A percentile compares a stretch with the other conserved stretches of the same genome.
phyloP scores from a whole-genome alignment of 2,888 invertebrate genomes.

The Epistrophella euchroma region DNA sequence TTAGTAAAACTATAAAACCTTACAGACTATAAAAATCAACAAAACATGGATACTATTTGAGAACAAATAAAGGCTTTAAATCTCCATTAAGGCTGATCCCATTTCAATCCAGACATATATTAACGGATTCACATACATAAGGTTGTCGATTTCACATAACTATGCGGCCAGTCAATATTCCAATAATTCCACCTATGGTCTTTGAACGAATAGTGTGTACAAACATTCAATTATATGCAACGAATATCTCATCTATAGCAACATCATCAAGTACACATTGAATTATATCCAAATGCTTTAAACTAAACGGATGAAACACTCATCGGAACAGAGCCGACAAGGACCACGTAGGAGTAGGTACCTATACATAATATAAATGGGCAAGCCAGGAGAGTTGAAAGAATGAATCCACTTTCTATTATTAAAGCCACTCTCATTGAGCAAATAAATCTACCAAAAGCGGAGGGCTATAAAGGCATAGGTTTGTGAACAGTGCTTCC shows the following conservation, averaged over 20 bases:
- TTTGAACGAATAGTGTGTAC: background rate
- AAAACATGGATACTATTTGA: background rate
- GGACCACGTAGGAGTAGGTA: slow-evolving; percentile 23
- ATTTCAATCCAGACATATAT: slow-evolving; percentile 9
- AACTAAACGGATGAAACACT: slow-evolving; percentile 27
- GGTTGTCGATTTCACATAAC: background rate
- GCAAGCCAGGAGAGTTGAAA: slow-evolving; percentile 16
- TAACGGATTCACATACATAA: background rate
- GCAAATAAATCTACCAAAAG: slow-evolving; percentile 37
- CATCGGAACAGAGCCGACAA: background rate
- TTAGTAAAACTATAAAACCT: too few species aligned
- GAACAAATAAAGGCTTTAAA: slow-evolving; percentile 5
- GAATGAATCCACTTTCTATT: slow-evolving; percentile 69
- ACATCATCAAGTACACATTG: slow-evolving; percentile 4
- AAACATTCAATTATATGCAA: background rate
- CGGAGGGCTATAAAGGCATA: slow-evolving; percentile 3
- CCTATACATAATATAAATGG: background rate
- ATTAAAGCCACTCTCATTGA: slow-evolving; percentile 74
- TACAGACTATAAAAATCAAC: background rate
- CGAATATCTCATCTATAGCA: background rate
- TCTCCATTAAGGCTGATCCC: slow-evolving; percentile 21
- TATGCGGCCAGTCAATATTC: background rate
- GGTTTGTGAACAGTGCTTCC: slow-evolving; percentile 5
- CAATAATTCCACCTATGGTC: background rate
- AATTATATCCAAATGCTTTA: slow-evolving; percentile 30